Evolutionary conservation across 2,797 vertebrate genomes (phyloP).

Genomic region (Rhinichthys osculus): DNA sequence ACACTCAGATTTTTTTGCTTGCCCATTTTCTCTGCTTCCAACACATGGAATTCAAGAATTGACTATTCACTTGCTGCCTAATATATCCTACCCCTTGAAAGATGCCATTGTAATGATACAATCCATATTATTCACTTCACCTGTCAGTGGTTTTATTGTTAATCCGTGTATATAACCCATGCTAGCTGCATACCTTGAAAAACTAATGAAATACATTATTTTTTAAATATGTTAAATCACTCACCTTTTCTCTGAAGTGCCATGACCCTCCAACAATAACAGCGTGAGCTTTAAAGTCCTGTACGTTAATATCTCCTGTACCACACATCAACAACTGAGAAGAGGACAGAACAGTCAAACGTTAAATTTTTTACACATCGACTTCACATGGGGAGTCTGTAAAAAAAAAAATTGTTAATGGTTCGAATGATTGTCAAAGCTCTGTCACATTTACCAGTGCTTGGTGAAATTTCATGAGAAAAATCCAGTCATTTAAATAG

Average conservation of each 20-base stretch:
- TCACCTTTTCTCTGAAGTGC: slow-evolving; percentile 97
- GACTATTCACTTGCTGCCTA: background rate
- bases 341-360: slow-evolving; percentile 32
- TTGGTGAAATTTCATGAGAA: background rate
- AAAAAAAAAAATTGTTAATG: background rate
- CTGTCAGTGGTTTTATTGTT: background rate
- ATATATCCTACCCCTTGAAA: too few relatives aligned
- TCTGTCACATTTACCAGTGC: background rate
- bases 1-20: background rate
- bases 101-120: too few relatives aligned
- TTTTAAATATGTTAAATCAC: slow-evolving; percentile 30
- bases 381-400: background rate
- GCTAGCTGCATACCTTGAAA: background rate
- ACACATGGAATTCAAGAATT: background rate
- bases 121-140: too few relatives aligned
- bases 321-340: slow-evolving; percentile 96
- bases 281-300: slow-evolving; percentile 97
- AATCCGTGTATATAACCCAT: background rate
- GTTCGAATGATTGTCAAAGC: background rate
- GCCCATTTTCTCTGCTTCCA: background rate
- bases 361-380: background rate
- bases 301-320: slow-evolving; percentile 95
- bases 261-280: slow-evolving; percentile 97
- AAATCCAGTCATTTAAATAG: background rate
- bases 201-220: background rate